Conservation (phyloP, 1,140 invertebrate genomes). For the Drosophila punjabiensis region DNA sequence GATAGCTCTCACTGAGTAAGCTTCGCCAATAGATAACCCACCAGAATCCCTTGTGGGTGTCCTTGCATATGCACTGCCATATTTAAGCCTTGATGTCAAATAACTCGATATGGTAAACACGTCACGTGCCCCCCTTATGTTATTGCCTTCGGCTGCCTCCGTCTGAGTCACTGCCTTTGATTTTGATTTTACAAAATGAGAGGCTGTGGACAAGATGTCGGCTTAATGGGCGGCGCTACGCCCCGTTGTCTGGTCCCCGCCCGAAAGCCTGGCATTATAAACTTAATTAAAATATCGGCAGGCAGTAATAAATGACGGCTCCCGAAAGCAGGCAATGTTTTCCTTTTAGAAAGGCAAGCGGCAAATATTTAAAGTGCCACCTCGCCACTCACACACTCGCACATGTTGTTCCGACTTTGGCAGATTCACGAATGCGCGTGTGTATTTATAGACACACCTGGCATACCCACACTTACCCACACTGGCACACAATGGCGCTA, state of each 20-base stretch:
- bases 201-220: conserved; percentile 40
- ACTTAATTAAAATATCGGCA: conserved; percentile 81
- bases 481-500: conserved; percentile 31
- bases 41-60: neutral
- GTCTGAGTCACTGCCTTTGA: conserved; percentile 64
- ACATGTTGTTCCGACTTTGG: conserved; percentile 17
- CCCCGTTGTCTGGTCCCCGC: conserved; percentile 20
- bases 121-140: conserved; percentile 69
- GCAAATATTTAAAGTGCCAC: conserved; percentile 48
- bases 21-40: conserved; percentile 18
- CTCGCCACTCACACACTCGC: conserved; percentile 11
- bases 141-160: conserved; percentile 71
- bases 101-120: conserved; percentile 77
- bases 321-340: conserved; percentile 49
- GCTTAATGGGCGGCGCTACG: conserved; percentile 19
- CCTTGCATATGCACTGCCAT: conserved; percentile 41
- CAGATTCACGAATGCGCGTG: conserved; percentile 31
- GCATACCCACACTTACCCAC: conserved; percentile 1
- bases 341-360: conserved; percentile 45
- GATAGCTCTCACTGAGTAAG: neutral
- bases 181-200: conserved; percentile 48
- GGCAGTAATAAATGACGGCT: conserved; percentile 48
- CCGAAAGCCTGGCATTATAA: conserved; percentile 67
- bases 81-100: conserved; percentile 69
- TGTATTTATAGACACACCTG: conserved; percentile 42